Percentiles rank a stretch among this genome's conserved stretches.
Conservation (phyloP, 2,888 invertebrate genomes). For the Zele albiditarsus region DNA sequence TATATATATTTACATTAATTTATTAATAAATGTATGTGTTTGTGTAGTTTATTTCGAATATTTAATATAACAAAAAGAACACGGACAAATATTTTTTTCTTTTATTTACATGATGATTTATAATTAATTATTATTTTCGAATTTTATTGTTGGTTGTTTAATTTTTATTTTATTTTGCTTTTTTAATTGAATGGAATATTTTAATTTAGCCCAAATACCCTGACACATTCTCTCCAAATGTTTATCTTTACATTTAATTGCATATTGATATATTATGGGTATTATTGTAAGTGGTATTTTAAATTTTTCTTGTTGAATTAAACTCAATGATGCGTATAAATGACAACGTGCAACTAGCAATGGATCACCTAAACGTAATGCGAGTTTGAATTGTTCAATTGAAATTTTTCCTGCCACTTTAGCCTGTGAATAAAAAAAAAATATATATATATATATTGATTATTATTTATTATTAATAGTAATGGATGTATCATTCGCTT, state of each 20-base stretch:
- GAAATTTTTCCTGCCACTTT: constrained; percentile 92
- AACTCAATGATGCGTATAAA: constrained; percentile 89
- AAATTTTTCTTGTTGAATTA: constrained; percentile 86
- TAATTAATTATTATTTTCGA: neutral
- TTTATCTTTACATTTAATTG: constrained; percentile 75
- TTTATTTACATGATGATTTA: too few relatives aligned
- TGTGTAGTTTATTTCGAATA: constrained; percentile 6
- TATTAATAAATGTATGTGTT: neutral
- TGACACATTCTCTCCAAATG: constrained; percentile 86
- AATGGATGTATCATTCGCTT: neutral
- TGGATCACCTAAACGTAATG: constrained; percentile 87
- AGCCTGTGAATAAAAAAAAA: constrained; percentile 77
- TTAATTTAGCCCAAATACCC: constrained; percentile 89
- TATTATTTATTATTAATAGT: constrained; percentile 11
- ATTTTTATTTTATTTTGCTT: constrained; percentile 50
- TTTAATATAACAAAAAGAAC: too few relatives aligned
- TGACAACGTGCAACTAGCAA: constrained; percentile 86
- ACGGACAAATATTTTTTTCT: too few relatives aligned
- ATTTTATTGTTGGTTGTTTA: neutral
- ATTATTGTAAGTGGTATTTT: constrained; percentile 79
- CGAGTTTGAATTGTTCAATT: constrained; percentile 85
- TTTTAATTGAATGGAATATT: constrained; percentile 74
- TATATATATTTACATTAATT: neutral
- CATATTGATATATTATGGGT: constrained; percentile 74
- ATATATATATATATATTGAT: too few relatives aligned